Evolutionary conservation across 2,888 invertebrate species (phyloP).

Genomic region (Reticulitermes lucifugus): DNA sequence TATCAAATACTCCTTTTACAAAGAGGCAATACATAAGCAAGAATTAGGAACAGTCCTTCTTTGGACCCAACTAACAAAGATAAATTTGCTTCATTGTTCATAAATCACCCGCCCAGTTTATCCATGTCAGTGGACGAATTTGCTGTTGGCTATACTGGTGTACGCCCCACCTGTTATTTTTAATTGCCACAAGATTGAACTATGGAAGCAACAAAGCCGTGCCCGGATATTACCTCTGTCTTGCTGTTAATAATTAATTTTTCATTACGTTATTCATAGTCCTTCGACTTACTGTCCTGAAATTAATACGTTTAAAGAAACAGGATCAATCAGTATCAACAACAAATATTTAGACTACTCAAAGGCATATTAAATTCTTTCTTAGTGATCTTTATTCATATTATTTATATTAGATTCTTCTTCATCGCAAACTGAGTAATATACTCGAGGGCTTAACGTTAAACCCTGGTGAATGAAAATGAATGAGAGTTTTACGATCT

Average conservation of each 20-base stretch:
- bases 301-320: neutral
- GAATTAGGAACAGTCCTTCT: too few species aligned
- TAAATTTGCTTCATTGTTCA: neutral
- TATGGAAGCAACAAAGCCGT: conserved; percentile 38
- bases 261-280: conserved; percentile 9
- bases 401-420: too few species aligned
- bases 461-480: too few species aligned
- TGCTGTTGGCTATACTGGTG: conserved; percentile 19
- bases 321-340: neutral
- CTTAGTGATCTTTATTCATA: too few species aligned
- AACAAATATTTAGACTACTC: neutral
- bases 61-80: too few species aligned
- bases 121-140: conserved; percentile 8
- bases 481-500: too few species aligned
- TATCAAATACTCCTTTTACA: too few species aligned
- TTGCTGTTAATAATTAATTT: conserved; percentile 35
- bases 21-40: too few species aligned
- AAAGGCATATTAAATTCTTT: too few species aligned
- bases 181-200: conserved; percentile 44
- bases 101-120: neutral
- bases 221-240: conserved; percentile 40
- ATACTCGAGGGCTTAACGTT: too few species aligned
- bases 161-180: conserved; percentile 39
- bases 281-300: neutral
- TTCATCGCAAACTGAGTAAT: too few species aligned